phyloP scores from a whole-genome alignment of 2,113 vertebrate species.

The Menura novaehollandiae region DNA sequence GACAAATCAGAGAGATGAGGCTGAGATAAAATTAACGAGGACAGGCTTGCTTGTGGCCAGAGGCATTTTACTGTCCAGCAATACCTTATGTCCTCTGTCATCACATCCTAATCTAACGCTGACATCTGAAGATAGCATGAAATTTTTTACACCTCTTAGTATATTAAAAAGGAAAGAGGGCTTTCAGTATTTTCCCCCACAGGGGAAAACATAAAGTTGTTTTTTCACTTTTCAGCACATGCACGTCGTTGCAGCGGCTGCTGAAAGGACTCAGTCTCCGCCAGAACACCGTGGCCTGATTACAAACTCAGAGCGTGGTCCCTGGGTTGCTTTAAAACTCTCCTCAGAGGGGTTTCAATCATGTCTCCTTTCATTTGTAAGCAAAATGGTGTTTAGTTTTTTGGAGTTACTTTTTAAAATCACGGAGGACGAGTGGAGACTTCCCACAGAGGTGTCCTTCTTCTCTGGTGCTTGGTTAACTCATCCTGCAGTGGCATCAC shows the following conservation, averaged over 20 bases:
- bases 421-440: fast-evolving
- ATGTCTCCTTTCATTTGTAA: background rate
- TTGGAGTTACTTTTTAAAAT: background rate
- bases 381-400: background rate
- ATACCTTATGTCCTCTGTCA: slow-evolving; percentile 61
- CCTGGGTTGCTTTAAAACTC: background rate
- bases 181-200: background rate
- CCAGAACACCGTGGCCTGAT: background rate
- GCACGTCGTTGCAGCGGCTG: background rate
- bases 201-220: background rate
- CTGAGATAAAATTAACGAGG: slow-evolving; percentile 72
- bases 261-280: background rate
- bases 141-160: slow-evolving; percentile 23
- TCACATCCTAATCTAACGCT: slow-evolving; percentile 44
- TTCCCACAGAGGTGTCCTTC: background rate
- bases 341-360: background rate
- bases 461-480: fast-evolving
- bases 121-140: slow-evolving; percentile 44
- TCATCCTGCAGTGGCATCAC: background rate
- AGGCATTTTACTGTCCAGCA: slow-evolving; percentile 59
- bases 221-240: background rate
- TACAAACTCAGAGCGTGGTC: background rate
- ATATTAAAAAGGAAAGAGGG: background rate
- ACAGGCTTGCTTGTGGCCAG: slow-evolving; percentile 50
- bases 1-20: slow-evolving; percentile 63